A percentile compares a stretch with the other conserved stretches of the same genome.
phyloP scores from a whole-genome alignment of 35 echinoderm and acorn worm genomes.

The Lytechinus pictus region DNA sequence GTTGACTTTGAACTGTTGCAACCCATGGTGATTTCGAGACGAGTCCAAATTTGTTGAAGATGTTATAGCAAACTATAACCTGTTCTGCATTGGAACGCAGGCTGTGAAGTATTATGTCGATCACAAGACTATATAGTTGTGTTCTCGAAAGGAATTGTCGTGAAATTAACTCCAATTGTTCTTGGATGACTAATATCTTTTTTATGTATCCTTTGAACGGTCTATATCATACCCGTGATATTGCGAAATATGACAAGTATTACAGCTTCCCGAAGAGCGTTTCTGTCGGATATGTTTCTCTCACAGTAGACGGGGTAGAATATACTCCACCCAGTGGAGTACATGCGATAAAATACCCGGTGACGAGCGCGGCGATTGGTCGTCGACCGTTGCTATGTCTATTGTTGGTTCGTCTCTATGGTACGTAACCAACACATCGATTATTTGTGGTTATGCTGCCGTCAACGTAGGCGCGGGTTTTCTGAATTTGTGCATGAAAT shows the following conservation, averaged over 20 bases:
- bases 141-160: neutral
- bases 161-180: neutral
- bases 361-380: neutral
- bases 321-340: too few species aligned
- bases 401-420: slow-evolving; percentile 42
- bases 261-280: neutral
- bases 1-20: slow-evolving; percentile 47
- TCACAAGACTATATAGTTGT: neutral
- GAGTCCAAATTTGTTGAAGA: neutral
- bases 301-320: neutral
- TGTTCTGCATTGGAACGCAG: neutral
- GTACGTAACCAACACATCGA: slow-evolving; percentile 36
- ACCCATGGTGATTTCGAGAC: neutral
- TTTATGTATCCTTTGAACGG: neutral
- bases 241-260: neutral
- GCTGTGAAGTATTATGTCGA: neutral
- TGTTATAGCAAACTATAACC: neutral
- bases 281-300: neutral
- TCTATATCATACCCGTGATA: neutral
- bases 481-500: slow-evolving; percentile 9
- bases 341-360: neutral
- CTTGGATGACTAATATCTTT: neutral
- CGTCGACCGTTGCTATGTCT: neutral
- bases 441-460: slow-evolving; percentile 40
- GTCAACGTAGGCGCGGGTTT: slow-evolving; percentile 8